Base-by-base conservation (phyloP, 2,888 invertebrate genomes). In the Ganaspis brasiliensis region DNA sequence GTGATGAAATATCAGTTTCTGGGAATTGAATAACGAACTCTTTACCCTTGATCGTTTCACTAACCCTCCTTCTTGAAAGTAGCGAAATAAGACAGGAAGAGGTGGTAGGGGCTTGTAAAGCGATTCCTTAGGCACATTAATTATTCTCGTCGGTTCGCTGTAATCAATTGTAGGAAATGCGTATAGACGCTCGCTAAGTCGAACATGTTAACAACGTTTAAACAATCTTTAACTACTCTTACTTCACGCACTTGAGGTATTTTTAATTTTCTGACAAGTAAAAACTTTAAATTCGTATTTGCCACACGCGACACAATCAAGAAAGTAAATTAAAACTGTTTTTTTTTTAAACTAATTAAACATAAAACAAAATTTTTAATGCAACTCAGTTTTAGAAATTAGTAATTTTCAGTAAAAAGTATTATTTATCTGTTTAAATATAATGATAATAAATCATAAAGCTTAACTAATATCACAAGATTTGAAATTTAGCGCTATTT, bases 81-180 rank as follows among this genome's bases (percentile, higher is more conserved):
- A 63, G 40, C 40, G n/a, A 24, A 63, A 40, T 45, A 63, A 63
- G 63, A 63, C 63, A 63, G 40, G 63, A 40, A 63, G 40, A 45
- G 63, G 37, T 63, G 63, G 21, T 9, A 14, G 40, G 40, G 21
- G 24, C 40, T 40, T 19, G 63, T 63, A n/a, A 63, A 63, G 63
- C 40, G 24, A 63, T n/a, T 63, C 40, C 24, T 21, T 24, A 21
- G 63, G 40, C 63, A 63, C 63, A 63, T 63, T 63, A 63, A 63
- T 63, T 63, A 40, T 63, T 63, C 40, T 63, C 24, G 40, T 63
- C 24, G 40, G 40, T 63, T 40, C 63, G 40, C 63, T 21, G 37
- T 63, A 45, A 63, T 63, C 8, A 63, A 63, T 63, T 40, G 63
- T 63, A 45, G 40, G 40, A 63, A 63, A 63, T n/a, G 63, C 63